A percentile compares a stretch with the other conserved stretches of the same genome.
Conservation (phyloP, 2,113 vertebrate genomes). For the Erythrolamprus reginae region DNA sequence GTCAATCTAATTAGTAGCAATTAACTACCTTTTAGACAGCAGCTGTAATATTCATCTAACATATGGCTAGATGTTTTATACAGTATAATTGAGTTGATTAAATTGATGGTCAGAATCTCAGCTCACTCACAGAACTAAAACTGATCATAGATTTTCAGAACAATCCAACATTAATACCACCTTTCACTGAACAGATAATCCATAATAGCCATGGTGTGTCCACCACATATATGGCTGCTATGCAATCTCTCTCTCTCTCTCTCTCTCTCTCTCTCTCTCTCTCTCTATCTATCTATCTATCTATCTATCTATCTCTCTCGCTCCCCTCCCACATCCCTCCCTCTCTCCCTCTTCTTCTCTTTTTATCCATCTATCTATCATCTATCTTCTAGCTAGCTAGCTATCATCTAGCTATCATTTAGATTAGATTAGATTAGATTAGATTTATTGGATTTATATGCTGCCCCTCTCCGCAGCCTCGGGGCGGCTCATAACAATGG, state of each 20-base stretch:
- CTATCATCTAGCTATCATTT: no score
- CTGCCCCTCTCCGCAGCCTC: no score
- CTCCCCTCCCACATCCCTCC: no score
- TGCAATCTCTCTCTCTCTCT: background rate
- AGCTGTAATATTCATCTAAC: background rate
- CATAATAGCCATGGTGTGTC: no score
- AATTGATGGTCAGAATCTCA: background rate
- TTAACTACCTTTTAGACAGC: background rate
- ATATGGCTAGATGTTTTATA: background rate
- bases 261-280: no score
- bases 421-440: no score
- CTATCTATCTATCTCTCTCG: background rate
- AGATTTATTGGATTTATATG: no score
- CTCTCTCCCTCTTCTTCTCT: background rate
- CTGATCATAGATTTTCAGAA: background rate
- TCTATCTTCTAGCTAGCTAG: no score
- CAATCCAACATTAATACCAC: background rate
- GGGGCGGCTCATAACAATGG: no score
- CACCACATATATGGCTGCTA: no score
- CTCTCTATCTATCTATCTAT: no score
- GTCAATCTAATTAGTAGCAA: conserved; percentile 1
- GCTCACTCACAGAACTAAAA: background rate
- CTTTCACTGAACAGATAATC: background rate
- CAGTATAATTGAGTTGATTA: background rate
- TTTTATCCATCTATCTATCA: no score